Evolutionary conservation across 30 jellyfish, hydroid and myxozoan species (phyloP).

Genomic region (Turritopsis rubra): DNA sequence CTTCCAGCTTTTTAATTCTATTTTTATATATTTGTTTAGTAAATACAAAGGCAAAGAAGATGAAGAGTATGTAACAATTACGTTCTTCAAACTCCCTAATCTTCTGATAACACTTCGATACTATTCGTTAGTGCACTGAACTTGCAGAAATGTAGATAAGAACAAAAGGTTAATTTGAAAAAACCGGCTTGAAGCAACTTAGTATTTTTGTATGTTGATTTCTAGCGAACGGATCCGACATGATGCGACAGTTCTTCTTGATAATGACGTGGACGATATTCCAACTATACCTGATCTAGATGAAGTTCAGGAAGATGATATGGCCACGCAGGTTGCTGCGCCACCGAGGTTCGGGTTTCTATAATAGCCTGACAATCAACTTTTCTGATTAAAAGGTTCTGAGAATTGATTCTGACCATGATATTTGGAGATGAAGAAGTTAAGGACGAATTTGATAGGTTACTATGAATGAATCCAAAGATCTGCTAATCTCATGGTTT

Average conservation of each 20-base stretch:
- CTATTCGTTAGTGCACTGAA: background rate
- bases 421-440: no score
- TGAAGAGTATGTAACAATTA: background rate
- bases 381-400: background rate
- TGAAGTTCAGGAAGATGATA: constrained; percentile 89
- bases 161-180: background rate
- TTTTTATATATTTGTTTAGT: background rate
- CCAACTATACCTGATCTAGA: constrained; percentile 97
- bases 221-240: constrained; percentile 83
- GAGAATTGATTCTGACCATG: no score
- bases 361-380: background rate
- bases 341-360: constrained; percentile 78
- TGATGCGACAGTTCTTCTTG: constrained; percentile 66
- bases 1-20: background rate
- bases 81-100: background rate
- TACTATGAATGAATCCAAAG: no score
- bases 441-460: no score
- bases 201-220: background rate
- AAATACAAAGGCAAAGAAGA: background rate
- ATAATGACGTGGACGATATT: constrained; percentile 82
- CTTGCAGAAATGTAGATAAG: background rate
- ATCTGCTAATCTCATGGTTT: no score
- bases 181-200: background rate
- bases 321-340: constrained; percentile 89
- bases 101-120: background rate